Evolutionary conservation across 2,888 invertebrate genomes (phyloP).

Genomic region (Microctonus hyperodae): DNA sequence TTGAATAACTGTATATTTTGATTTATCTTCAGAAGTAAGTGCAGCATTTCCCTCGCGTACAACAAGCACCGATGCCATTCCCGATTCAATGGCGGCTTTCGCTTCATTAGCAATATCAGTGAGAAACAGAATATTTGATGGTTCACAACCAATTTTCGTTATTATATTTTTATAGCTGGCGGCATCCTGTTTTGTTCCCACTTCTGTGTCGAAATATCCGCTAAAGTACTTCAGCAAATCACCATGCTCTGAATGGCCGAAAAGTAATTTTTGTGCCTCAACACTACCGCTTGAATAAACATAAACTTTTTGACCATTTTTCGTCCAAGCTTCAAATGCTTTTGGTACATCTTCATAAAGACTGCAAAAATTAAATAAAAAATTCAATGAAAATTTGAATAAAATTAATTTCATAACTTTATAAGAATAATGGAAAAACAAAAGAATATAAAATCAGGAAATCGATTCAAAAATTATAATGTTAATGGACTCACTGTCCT

Average conservation of each 20-base stretch:
- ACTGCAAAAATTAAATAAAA: constrained; percentile 67
- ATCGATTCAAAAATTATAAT: constrained; percentile 15
- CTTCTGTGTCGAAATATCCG: constrained; percentile 86
- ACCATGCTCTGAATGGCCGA: constrained; percentile 78
- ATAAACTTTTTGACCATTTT: constrained; percentile 74
- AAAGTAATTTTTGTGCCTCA: constrained; percentile 88
- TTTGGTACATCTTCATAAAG: constrained; percentile 85
- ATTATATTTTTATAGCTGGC: constrained; percentile 82
- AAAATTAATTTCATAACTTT: not conserved
- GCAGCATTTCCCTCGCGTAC: constrained; percentile 81
- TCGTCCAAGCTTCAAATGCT: constrained; percentile 77
- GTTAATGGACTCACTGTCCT: constrained; percentile 82
- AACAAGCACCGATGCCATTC: constrained; percentile 74
- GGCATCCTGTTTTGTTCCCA: constrained; percentile 81
- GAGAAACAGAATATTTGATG: constrained; percentile 81
- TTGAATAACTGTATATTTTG: constrained; percentile 67
- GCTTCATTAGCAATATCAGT: constrained; percentile 90
- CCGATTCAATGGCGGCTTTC: constrained; percentile 79
- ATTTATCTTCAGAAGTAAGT: constrained; percentile 69
- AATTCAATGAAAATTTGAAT: too few relatives aligned
- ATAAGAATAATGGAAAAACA: not conserved
- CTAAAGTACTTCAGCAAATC: constrained; percentile 75
- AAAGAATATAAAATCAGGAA: not conserved
- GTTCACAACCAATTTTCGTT: constrained; percentile 69
- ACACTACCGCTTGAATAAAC: constrained; percentile 94